phyloP scores from a whole-genome alignment of 2,888 invertebrate species.

The Ceramica pisi region DNA sequence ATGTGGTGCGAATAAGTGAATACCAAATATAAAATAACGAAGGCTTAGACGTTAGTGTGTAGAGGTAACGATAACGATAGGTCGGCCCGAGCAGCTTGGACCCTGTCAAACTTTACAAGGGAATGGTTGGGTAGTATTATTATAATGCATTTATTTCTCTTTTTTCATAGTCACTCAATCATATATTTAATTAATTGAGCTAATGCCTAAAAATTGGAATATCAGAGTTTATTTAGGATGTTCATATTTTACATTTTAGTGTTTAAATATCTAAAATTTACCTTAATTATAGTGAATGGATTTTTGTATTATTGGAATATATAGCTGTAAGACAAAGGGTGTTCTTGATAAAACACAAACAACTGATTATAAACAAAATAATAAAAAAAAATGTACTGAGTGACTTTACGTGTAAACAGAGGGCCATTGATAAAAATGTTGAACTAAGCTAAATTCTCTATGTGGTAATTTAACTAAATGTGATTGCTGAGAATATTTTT shows the following conservation, averaged over 20 bases:
- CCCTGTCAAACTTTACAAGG: slow-evolving; percentile 81
- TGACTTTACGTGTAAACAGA: slow-evolving; percentile 91
- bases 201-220: slow-evolving; percentile 91
- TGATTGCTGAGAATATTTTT: slow-evolving; percentile 90
- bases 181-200: slow-evolving; percentile 90
- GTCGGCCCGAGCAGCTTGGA: slow-evolving; percentile 89
- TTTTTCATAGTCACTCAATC: slow-evolving; percentile 90
- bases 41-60: slow-evolving; percentile 86
- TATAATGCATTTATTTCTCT: slow-evolving; percentile 90
- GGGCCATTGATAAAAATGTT: slow-evolving; percentile 90
- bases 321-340: slow-evolving; percentile 90
- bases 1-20: slow-evolving; percentile 89
- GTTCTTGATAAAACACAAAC: slow-evolving; percentile 89
- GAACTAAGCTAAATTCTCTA: slow-evolving; percentile 90
- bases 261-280: slow-evolving; percentile 91
- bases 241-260: slow-evolving; percentile 91
- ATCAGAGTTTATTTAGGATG: slow-evolving; percentile 91
- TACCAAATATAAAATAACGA: slow-evolving; percentile 89
- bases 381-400: slow-evolving; percentile 88
- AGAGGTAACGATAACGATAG: slow-evolving; percentile 80
- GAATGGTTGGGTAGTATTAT: slow-evolving; percentile 89
- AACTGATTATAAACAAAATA: slow-evolving; percentile 89
- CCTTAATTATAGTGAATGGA: slow-evolving; percentile 91
- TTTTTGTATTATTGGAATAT: slow-evolving; percentile 91
- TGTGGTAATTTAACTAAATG: slow-evolving; percentile 90